Conservation (phyloP, 2,113 vertebrate genomes). For the Cygnus buccinator region DNA sequence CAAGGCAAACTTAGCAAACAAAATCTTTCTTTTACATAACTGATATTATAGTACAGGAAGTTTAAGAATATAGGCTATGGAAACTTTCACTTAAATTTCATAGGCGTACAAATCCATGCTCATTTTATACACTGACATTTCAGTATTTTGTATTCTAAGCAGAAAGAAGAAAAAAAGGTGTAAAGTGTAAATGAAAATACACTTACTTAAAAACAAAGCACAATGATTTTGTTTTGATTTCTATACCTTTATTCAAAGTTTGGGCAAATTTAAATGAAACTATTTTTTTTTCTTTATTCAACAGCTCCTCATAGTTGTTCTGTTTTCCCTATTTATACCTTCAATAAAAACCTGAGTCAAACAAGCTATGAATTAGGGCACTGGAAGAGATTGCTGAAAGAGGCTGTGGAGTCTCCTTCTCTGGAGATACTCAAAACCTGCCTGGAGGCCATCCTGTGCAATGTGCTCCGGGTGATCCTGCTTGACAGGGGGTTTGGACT, state of each 20-base stretch:
- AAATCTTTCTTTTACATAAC: slow-evolving; percentile 12
- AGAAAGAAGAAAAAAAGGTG: not conserved
- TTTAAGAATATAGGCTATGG: not conserved
- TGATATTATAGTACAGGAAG: not conserved
- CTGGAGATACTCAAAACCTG: too few relatives aligned
- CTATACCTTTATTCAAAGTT: not conserved
- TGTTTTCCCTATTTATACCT: not conserved
- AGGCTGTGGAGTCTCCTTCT: too few relatives aligned
- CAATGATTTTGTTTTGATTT: not conserved
- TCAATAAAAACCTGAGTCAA: not conserved
- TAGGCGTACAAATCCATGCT: not conserved
- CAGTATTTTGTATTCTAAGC: not conserved
- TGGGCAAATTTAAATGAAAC: not conserved
- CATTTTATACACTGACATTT: not conserved
- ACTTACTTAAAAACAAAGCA: not conserved
- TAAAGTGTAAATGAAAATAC: not conserved
- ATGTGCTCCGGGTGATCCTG: too few relatives aligned
- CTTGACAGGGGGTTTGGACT: too few relatives aligned
- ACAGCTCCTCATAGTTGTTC: not conserved
- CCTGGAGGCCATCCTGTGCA: too few relatives aligned
- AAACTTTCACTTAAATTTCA: not conserved
- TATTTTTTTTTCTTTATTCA: not conserved
- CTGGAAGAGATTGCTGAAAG: too few relatives aligned
- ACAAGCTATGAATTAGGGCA: not conserved
- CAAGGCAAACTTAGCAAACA: slow-evolving; percentile 40